phyloP scores from a whole-genome alignment of 2,888 invertebrate species.

The Epistrophe eligans region DNA sequence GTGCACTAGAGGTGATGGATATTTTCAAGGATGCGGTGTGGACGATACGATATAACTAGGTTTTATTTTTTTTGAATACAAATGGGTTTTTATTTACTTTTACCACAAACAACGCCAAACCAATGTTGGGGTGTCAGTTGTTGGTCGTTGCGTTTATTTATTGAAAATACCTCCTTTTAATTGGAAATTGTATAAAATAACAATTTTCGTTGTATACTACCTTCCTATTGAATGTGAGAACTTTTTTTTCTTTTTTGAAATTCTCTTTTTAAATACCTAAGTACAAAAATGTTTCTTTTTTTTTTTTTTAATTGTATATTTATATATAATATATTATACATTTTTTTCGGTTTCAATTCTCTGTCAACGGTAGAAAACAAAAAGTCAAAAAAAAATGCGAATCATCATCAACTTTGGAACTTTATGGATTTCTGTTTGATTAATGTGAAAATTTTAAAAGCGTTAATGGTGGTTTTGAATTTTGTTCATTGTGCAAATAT shows the following conservation, averaged over 20 bases:
- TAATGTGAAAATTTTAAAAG: not conserved
- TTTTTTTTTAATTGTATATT: not conserved
- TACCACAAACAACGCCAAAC: constrained; percentile 51
- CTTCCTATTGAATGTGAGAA: not conserved
- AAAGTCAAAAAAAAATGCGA: not conserved
- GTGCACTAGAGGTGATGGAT: constrained; percentile 13
- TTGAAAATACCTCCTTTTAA: constrained; percentile 67
- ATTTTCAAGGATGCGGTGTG: constrained; percentile 14
- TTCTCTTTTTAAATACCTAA: not conserved
- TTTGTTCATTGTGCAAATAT: not conserved
- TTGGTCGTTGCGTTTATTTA: constrained; percentile 54
- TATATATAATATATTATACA: not conserved
- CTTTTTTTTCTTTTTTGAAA: not conserved
- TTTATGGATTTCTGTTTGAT: constrained; percentile 20
- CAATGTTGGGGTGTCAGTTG: constrained; percentile 36
- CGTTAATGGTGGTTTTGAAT: not conserved
- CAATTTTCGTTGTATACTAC: constrained; percentile 24
- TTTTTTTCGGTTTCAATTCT: constrained; percentile 2
- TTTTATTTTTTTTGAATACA: constrained; percentile 33
- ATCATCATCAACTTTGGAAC: constrained; percentile 9
- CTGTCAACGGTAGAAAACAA: not conserved
- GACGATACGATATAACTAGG: not conserved
- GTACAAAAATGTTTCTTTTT: not conserved
- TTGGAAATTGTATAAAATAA: constrained; percentile 68
- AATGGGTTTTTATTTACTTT: constrained; percentile 60